A percentile compares a stretch with the other conserved stretches of the same genome.
Evolutionary conservation across 1,140 invertebrate species (phyloP).

Genomic region (Caenorhabditis tropicalis): DNA sequence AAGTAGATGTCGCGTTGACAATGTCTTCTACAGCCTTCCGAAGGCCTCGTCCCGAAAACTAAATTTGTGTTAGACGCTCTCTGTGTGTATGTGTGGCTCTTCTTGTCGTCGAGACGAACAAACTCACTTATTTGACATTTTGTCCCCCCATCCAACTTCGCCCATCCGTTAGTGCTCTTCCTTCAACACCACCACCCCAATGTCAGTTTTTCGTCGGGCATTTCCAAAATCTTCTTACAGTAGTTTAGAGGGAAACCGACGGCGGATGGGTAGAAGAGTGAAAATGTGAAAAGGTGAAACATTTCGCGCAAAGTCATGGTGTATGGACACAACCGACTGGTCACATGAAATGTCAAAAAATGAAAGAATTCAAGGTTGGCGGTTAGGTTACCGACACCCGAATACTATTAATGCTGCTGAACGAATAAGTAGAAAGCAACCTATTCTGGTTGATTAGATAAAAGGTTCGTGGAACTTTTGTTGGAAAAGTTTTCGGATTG

Average conservation of each 20-base stretch:
- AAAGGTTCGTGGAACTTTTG: too few species aligned
- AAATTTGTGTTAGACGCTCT: conserved; percentile 39
- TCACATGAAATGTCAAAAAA: conserved; percentile 30
- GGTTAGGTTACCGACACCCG: conserved; percentile 10
- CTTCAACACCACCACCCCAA: neutral
- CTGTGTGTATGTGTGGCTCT: neutral
- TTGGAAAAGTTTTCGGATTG: too few species aligned
- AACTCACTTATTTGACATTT: conserved; percentile 44
- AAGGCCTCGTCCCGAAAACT: conserved; percentile 35
- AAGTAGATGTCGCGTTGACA: conserved; percentile 29
- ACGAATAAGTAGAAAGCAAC: neutral
- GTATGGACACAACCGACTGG: conserved; percentile 35
- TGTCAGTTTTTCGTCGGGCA: neutral
- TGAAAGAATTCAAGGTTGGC: conserved; percentile 23
- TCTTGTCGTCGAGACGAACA: conserved; percentile 33
- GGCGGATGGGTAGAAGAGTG: neutral
- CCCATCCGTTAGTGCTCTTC: neutral
- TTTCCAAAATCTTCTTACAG: neutral
- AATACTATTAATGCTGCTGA: neutral
- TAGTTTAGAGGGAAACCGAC: neutral
- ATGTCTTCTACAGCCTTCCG: neutral
- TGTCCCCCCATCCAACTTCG: neutral
- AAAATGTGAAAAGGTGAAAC: conserved; percentile 19
- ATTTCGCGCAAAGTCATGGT: conserved; percentile 44
- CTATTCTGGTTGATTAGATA: too few species aligned